phyloP scores from a whole-genome alignment of 2,113 vertebrate species.

The Brachirus orientalis region DNA sequence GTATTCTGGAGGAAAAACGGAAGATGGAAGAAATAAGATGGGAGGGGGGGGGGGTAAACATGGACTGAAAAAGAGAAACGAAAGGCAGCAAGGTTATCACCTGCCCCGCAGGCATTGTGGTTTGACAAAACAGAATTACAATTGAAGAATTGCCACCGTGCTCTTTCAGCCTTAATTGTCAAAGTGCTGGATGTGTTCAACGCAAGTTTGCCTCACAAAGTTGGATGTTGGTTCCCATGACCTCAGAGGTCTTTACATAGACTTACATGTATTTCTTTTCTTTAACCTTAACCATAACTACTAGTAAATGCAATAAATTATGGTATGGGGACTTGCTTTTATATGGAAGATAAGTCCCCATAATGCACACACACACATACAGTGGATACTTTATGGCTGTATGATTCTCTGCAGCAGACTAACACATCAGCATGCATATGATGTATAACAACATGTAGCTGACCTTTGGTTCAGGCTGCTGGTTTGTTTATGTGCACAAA shows the following conservation, averaged over 20 bases:
- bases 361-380: too few relatives aligned
- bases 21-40: slow-evolving; percentile 30
- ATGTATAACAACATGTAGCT: slow-evolving; percentile 31
- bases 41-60: slow-evolving; percentile 35
- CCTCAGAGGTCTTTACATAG: too few relatives aligned
- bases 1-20: slow-evolving; percentile 45
- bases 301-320: too few relatives aligned
- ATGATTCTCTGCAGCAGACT: slow-evolving; percentile 40
- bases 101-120: slow-evolving; percentile 38
- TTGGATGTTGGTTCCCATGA: not conserved
- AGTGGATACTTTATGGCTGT: slow-evolving; percentile 13
- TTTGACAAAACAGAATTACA: slow-evolving; percentile 44
- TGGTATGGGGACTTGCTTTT: too few relatives aligned
- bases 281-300: too few relatives aligned
- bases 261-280: too few relatives aligned
- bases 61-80: slow-evolving; percentile 48
- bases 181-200: slow-evolving; percentile 25
- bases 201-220: slow-evolving; percentile 33
- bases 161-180: slow-evolving; percentile 58
- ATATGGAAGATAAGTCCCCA: too few relatives aligned
- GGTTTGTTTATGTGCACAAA: slow-evolving; percentile 21
- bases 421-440: slow-evolving; percentile 43
- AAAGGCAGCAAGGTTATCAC: slow-evolving; percentile 52
- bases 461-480: slow-evolving; percentile 30
- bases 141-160: slow-evolving; percentile 39